Percentiles rank a stretch among this genome's conserved stretches.
Evolutionary conservation across 2,797 vertebrate species (phyloP).

Genomic region (Anguilla anguilla): DNA sequence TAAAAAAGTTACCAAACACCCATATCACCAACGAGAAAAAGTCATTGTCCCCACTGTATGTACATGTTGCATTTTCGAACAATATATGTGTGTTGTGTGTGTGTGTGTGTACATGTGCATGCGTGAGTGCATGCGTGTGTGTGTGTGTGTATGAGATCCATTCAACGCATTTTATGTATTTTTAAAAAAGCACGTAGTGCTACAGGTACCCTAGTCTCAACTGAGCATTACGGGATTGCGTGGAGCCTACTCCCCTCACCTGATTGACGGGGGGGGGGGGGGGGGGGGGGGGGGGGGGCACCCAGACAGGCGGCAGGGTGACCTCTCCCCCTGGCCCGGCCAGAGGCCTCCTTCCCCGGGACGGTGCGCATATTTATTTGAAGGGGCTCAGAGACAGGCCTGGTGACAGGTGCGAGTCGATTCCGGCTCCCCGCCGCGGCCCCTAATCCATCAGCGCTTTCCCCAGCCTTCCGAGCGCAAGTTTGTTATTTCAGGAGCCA

Average conservation of each 20-base stretch:
- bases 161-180: neutral
- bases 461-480: neutral
- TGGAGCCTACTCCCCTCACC: neutral
- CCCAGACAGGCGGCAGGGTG: neutral
- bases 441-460: constrained; percentile 6
- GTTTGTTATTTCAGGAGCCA: constrained; percentile 8
- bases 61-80: neutral
- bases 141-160: neutral
- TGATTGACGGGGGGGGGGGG: too few relatives aligned
- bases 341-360: neutral
- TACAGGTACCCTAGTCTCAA: neutral
- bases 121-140: neutral
- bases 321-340: neutral
- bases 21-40: too few relatives aligned
- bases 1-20: too few relatives aligned
- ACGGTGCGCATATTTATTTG: constrained; percentile 11
- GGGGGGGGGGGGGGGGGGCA: too few relatives aligned
- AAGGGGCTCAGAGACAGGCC: neutral
- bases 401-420: neutral
- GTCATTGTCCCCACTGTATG: neutral
- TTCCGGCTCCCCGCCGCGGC: neutral
- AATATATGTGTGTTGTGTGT: too few relatives aligned
- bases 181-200: neutral
- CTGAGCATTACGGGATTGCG: neutral
- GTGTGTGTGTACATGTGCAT: constrained; percentile 51